phyloP scores from a whole-genome alignment of 2,888 invertebrate genomes.

The Hemaris fuciformis region DNA sequence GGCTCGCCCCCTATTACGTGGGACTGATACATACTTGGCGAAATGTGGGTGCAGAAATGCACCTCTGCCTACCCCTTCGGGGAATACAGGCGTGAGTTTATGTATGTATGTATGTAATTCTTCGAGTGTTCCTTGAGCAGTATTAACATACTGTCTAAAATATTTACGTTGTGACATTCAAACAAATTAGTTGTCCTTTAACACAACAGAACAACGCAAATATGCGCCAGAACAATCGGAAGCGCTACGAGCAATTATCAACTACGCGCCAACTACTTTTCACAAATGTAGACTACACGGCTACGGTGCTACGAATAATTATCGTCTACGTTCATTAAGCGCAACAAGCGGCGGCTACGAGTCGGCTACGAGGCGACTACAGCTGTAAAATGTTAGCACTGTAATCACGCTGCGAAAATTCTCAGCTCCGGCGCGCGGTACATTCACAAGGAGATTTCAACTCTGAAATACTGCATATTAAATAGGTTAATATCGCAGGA shows the following conservation, averaged over 20 bases:
- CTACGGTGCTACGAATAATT: conserved; percentile 9
- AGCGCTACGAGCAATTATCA: conserved; percentile 8
- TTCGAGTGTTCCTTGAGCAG: too few relatives aligned
- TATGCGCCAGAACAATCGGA: conserved; percentile 5
- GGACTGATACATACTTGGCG: too few relatives aligned
- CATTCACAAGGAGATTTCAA: conserved; percentile 1
- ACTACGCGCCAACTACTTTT: conserved; percentile 4
- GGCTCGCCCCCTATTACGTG: too few relatives aligned
- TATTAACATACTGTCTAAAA: too few relatives aligned
- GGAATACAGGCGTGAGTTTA: too few relatives aligned
- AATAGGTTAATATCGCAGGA: conserved; percentile 10
- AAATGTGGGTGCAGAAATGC: too few relatives aligned
- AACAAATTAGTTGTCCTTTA: not conserved
- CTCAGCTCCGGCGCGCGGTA: not conserved
- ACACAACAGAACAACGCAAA: not conserved
- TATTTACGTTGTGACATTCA: not conserved
- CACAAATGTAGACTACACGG: conserved; percentile 1
- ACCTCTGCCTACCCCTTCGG: too few relatives aligned
- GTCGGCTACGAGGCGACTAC: conserved; percentile 6
- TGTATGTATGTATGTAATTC: too few relatives aligned
- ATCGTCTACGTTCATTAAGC: conserved; percentile 8
- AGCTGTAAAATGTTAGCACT: conserved; percentile 3
- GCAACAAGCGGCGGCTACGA: conserved; percentile 9
- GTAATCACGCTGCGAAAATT: conserved; percentile 10
- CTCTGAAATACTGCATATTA: conserved; percentile 11